Conservation (phyloP, 2,113 vertebrate genomes). For the Sinosuthora webbiana region DNA sequence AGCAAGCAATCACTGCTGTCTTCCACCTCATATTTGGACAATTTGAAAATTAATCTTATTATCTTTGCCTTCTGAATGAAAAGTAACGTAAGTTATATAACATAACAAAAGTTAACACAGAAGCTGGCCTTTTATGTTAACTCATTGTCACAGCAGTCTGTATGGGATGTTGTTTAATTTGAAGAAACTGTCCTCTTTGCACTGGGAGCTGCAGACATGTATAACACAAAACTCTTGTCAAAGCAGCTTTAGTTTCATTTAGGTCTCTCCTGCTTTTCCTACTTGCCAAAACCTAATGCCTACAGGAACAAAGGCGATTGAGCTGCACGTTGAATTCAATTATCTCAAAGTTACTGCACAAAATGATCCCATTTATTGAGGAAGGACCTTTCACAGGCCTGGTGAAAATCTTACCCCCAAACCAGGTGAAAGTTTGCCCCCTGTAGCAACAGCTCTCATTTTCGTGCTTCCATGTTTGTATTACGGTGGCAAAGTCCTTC, state of each 20-base stretch:
- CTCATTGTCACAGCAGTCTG: not conserved
- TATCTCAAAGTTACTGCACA: not conserved
- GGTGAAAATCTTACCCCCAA: not conserved
- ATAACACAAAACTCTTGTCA: not conserved
- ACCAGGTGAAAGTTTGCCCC: not conserved
- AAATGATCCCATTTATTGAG: not conserved
- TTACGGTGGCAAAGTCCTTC: not conserved
- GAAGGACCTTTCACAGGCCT: not conserved
- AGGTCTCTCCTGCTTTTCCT: not conserved
- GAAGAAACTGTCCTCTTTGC: not conserved
- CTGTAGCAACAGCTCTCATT: not conserved
- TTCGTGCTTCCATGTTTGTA: not conserved
- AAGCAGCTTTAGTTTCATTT: not conserved
- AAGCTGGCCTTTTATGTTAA: not conserved
- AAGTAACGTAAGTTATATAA: not conserved
- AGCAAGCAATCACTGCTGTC: not conserved
- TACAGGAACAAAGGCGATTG: not conserved
- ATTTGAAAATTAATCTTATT: not conserved
- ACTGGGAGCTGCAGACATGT: not conserved
- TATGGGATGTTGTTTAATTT: not conserved
- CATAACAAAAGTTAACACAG: not conserved
- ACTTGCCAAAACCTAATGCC: not conserved
- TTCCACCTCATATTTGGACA: not conserved
- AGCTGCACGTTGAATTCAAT: not conserved
- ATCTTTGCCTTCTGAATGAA: not conserved